Evolutionary conservation across 2,113 vertebrate genomes (phyloP), one percentile per base, ranked within the genome.

Genomic region (Tupaia tana): DNA sequence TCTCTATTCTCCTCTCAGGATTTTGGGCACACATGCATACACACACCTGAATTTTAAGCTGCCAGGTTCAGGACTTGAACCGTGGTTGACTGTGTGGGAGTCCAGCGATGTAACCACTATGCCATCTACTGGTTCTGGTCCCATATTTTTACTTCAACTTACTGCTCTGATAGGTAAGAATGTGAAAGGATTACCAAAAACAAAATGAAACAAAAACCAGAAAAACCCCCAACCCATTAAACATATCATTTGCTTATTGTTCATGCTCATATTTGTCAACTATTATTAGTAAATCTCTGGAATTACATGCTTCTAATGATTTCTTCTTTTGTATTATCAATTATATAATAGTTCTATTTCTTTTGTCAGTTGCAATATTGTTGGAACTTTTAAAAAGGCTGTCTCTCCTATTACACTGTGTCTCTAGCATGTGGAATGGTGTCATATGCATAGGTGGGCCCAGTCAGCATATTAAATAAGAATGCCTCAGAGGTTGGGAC

Each of bases 341-440:
- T 74, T 91, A 58, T 56, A 12, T 87, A 87, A 79, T 91, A 95
- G 92, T 92, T 83, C 7, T 81, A 2, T 79, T 90, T 93, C 10
- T 63, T 78, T 69, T 94, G 34, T 91, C 14, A 59, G 54, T 84
- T 91, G 73, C 56, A 83, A 9, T 92, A 19, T 77, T 85, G n/a
- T 52, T 85, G 73, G 43, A 31, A 84, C 56, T 86, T 95, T 94
- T 61, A 70, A 91, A 95, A 83, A 79, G 20, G 54, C 89, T 87
- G 10, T 71, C 12, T 84, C 11, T 73, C 18, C 16, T 89, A 6
- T 69, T 84, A 61, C 18, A 34, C 27, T 89, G 0, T 93, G 9
- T 93, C 54, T 93, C 19, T 85, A 67, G 54, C 9, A 95, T 58
- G 58, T 82, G 58, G 56, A 77, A 59, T 96, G 61, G 15, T 81